A percentile compares a stretch with the other conserved stretches of the same genome.
These are phyloP conservation scores for Pardosa pseudoannulata DNA, from an alignment of 2,888 invertebrate species.

Conservation along the genomic window DNA sequence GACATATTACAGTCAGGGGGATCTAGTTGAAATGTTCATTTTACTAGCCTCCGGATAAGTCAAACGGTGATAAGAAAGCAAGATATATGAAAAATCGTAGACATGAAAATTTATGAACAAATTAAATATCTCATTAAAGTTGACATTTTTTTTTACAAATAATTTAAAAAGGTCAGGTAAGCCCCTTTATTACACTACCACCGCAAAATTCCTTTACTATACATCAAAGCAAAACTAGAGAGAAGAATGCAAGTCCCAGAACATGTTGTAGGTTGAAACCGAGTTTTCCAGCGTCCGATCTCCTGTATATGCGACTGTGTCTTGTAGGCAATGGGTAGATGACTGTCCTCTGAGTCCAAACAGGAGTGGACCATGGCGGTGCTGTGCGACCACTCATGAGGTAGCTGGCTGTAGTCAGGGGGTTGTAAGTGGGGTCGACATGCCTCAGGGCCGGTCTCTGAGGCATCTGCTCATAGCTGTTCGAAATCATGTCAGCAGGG, in stretches of 20 bases:
- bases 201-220: background rate
- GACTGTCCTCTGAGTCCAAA: constrained; percentile 61
- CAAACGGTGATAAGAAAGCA: no score
- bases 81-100: no score
- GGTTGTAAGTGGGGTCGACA: constrained; percentile 37
- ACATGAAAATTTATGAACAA: no score
- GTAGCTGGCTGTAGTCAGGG: constrained; percentile 49
- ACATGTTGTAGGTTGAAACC: background rate
- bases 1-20: no score
- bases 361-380: constrained; percentile 45
- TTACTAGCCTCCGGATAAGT: no score
- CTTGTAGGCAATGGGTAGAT: constrained; percentile 66
- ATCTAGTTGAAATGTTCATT: no score
- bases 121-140: no score
- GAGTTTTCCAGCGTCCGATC: background rate
- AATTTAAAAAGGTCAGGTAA: background rate
- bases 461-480: constrained; percentile 25
- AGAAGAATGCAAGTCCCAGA: background rate
- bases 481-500: constrained; percentile 22
- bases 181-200: background rate
- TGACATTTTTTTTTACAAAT: no score
- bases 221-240: background rate
- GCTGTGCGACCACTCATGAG: constrained; percentile 39
- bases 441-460: constrained; percentile 42
- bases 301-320: constrained; percentile 49